phyloP scores from a whole-genome alignment of 2,888 invertebrate species.

The Gibbula magus region DNA sequence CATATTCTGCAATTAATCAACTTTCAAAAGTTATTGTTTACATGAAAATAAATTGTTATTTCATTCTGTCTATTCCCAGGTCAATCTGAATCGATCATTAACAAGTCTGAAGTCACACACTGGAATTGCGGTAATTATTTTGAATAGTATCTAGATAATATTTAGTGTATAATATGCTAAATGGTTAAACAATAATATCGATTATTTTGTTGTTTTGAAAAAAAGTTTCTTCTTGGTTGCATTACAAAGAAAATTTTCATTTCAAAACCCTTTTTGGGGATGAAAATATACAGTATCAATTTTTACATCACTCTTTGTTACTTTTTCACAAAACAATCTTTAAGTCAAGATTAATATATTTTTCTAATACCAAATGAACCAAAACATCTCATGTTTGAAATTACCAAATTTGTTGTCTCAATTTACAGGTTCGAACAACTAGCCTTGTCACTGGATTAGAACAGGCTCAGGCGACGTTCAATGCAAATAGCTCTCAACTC shows the following conservation, averaged over 20 bases:
- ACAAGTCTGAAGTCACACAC: slow-evolving; percentile 32
- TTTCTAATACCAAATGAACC: no score
- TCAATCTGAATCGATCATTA: slow-evolving; percentile 29
- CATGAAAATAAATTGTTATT: not conserved
- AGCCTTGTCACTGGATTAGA: not conserved
- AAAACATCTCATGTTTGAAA: no score
- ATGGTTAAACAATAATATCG: no score
- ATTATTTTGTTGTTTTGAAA: no score
- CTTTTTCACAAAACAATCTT: no score
- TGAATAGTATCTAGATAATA: not conserved
- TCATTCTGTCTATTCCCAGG: slow-evolving; percentile 35
- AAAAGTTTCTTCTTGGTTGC: no score
- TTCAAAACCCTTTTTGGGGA: no score
- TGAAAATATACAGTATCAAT: no score
- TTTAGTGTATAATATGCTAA: not conserved
- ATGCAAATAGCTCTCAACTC: not conserved
- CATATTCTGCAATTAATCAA: no score
- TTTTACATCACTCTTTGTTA: no score
- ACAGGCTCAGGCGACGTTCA: not conserved
- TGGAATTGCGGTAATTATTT: slow-evolving; percentile 37
- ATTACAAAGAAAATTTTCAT: no score
- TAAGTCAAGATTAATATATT: no score
- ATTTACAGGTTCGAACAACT: not conserved
- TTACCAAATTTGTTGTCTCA: not conserved
- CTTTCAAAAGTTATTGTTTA: not conserved